Conservation (phyloP, 2,888 invertebrate species). For the Acanthosepion lycidas region DNA sequence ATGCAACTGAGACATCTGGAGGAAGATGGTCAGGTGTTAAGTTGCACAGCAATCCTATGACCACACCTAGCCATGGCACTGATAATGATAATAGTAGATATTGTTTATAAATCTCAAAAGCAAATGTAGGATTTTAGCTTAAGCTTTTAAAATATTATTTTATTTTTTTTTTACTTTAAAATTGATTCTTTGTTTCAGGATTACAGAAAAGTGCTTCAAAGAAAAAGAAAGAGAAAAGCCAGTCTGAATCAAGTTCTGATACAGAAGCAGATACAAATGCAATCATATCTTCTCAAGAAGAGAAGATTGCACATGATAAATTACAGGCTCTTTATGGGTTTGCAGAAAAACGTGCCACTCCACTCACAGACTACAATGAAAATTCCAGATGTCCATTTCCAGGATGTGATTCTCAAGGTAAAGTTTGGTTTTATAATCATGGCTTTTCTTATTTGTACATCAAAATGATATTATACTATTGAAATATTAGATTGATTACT, state of each 20-base stretch:
- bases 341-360: constrained; percentile 64
- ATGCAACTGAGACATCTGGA: too few species aligned
- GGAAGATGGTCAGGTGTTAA: too few species aligned
- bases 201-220: constrained; percentile 38
- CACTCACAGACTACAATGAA: constrained; percentile 68
- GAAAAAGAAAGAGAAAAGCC: constrained; percentile 37
- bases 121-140: too few species aligned
- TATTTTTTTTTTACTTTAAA: not conserved
- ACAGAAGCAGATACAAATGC: not conserved
- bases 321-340: constrained; percentile 45
- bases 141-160: too few species aligned
- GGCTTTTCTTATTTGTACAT: not conserved
- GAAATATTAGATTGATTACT: too few species aligned
- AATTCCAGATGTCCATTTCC: constrained; percentile 82
- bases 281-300: constrained; percentile 22
- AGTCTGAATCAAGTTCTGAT: constrained; percentile 37
- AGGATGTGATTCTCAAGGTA: constrained; percentile 86
- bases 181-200: not conserved
- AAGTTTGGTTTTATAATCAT: not conserved
- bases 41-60: too few species aligned
- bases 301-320: not conserved
- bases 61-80: too few species aligned
- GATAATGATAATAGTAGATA: too few species aligned
- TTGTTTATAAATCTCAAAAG: too few species aligned
- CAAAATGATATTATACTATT: not conserved